Percentiles rank a stretch among this genome's conserved stretches.
Conservation (phyloP, 2,797 vertebrate species). For the Darevskia nairensis region DNA sequence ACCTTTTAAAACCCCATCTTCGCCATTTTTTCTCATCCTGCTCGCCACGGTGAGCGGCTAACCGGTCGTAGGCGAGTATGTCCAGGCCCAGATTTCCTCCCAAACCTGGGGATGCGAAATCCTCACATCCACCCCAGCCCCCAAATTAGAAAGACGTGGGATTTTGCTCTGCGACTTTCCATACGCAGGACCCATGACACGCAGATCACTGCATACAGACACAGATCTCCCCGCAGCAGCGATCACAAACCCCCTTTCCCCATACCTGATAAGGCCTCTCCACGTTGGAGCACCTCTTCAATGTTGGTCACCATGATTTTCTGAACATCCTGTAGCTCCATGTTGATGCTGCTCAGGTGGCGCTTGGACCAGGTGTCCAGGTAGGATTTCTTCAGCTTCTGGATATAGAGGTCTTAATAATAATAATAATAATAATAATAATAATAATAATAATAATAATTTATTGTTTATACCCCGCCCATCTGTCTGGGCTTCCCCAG, state of each 20-base stretch:
- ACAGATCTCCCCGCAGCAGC: neutral
- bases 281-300: slow-evolving; percentile 56
- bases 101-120: neutral
- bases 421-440: no score
- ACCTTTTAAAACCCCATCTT: neutral
- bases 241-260: neutral
- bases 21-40: neutral
- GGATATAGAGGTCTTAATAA: slow-evolving; percentile 49
- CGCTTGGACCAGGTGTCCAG: slow-evolving; percentile 50
- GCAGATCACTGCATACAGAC: fast-evolving
- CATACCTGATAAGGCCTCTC: slow-evolving; percentile 51
- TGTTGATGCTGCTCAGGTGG: slow-evolving; percentile 47
- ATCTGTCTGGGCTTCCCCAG: no score
- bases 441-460: no score
- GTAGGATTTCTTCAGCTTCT: slow-evolving; percentile 58
- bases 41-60: neutral
- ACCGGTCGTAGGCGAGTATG: fast-evolving
- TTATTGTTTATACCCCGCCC: no score
- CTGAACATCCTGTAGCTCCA: slow-evolving; percentile 51
- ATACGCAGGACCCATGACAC: no score
- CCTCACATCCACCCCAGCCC: neutral
- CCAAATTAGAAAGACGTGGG: no score
- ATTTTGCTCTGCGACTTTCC: no score
- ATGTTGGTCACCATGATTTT: slow-evolving; percentile 60
- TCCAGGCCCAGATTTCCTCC: neutral